Base-by-base conservation (phyloP, 2,113 vertebrate species). In the Leptobrachium ailaonicum region DNA sequence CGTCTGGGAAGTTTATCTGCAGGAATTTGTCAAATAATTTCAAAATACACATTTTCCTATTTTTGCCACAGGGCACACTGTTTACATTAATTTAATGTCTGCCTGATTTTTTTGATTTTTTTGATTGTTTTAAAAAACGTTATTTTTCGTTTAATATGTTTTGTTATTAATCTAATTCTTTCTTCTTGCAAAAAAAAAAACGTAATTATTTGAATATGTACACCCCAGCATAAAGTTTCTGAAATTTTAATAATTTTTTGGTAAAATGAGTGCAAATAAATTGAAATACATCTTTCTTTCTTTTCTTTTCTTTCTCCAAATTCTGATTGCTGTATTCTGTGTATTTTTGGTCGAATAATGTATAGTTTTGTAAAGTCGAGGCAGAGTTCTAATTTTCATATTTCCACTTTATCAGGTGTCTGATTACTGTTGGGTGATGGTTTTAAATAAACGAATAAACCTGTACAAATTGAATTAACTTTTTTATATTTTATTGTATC, bases 1-100 rank as follows among this genome's bases (percentile, higher is more conserved):
- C 42, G n/a, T 41, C 2, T 66, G 12, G 47, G 44, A 6, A 73
- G 77, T 11, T 73, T 80, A 73, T 80, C 14, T 73, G 53, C 60
- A 14, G 1, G 1, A 50, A 50, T 12, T 12, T 60, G 4, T 60
- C 13, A 11, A 60, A 14, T 14, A 8, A 12, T 60, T 10, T 60
- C 3, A 60, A 3, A 60, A 12, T 14, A 60, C 10, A 12, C 13
- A 60, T 1, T 60, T 12, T 60, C 45, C 62, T 72, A n/a, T 54
- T 62, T 53, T 56, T 32, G 20, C 20, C 20, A 73, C 1, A 10
- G 71, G 45, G 7, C 14, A n/a, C 4, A 7, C 12, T 70, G 14
- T 58, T 44, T 77, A 62, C 32, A 6, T 42, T 77, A 42, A 10
- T 56, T 62, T 44, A 2, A 9, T 75, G 73, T 41, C 66, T 77